A percentile compares a stretch with the other conserved stretches of the same genome.
Evolutionary conservation across 2,113 vertebrate genomes (phyloP).

Genomic region (Barbus barbus): DNA sequence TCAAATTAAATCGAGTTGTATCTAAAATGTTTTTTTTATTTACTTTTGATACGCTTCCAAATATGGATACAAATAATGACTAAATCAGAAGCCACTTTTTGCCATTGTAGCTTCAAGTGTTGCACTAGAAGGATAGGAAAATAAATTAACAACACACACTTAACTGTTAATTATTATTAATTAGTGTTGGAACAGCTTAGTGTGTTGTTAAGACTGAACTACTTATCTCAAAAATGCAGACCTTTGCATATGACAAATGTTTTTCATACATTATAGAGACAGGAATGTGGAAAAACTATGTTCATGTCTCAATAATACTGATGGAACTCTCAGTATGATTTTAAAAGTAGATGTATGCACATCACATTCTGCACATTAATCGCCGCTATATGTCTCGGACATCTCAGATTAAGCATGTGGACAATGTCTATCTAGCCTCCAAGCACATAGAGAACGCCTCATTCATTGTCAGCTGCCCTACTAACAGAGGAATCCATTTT

Average conservation of each 20-base stretch:
- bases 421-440: neutral
- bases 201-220: neutral
- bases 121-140: neutral
- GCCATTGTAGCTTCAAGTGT: neutral
- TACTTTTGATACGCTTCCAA: neutral
- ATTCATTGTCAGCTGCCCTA: slow-evolving; percentile 31
- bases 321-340: neutral
- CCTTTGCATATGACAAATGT: neutral
- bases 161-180: slow-evolving; percentile 7
- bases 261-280: neutral
- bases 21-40: neutral
- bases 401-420: slow-evolving; percentile 2
- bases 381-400: neutral
- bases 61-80: neutral
- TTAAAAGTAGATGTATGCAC: neutral
- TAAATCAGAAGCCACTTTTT: neutral
- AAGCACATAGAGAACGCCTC: neutral
- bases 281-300: neutral
- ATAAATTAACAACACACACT: slow-evolving; percentile 5
- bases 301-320: neutral
- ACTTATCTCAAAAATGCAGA: neutral
- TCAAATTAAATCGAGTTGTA: neutral
- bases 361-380: neutral
- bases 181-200: neutral
- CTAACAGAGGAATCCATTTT: slow-evolving; percentile 25